These are phyloP conservation scores for Leucoma salicis DNA, from an alignment of 2,888 invertebrate species.

Conservation along the genomic window DNA sequence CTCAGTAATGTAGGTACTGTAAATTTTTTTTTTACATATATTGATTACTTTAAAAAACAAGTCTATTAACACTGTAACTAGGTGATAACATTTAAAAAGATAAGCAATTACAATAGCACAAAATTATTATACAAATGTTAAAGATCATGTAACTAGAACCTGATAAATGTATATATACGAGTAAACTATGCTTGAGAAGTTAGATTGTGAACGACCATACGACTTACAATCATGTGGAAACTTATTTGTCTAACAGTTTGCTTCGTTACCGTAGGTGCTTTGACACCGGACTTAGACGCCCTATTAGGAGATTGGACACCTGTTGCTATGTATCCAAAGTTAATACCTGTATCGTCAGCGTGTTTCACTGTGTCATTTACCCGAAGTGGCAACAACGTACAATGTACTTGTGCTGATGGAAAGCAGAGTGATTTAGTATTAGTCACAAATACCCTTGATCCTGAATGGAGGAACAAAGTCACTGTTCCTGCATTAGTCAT, in stretches of 20 bases:
- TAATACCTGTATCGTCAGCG: background rate
- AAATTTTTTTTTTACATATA: no score
- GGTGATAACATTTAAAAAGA: no score
- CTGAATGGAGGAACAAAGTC: background rate
- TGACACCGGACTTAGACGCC: background rate
- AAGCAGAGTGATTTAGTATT: conserved; percentile 1
- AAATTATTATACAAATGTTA: no score
- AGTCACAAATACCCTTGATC: background rate
- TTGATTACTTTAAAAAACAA: no score
- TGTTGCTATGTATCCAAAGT: background rate
- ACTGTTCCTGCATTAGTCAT: background rate
- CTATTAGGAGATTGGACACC: background rate
- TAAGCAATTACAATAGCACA: no score
- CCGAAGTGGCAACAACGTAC: background rate
- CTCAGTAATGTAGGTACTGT: no score
- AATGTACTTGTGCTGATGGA: conserved; percentile 2
- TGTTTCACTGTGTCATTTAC: background rate
- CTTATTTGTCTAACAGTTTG: background rate
- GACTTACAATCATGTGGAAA: background rate
- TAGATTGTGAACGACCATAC: no score
- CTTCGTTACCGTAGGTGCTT: background rate
- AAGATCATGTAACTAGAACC: no score
- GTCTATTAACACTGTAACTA: no score
- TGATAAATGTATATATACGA: no score
- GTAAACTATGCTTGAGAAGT: no score